phyloP scores from a whole-genome alignment of 2,113 vertebrate genomes.

The Heloderma charlesbogerti region DNA sequence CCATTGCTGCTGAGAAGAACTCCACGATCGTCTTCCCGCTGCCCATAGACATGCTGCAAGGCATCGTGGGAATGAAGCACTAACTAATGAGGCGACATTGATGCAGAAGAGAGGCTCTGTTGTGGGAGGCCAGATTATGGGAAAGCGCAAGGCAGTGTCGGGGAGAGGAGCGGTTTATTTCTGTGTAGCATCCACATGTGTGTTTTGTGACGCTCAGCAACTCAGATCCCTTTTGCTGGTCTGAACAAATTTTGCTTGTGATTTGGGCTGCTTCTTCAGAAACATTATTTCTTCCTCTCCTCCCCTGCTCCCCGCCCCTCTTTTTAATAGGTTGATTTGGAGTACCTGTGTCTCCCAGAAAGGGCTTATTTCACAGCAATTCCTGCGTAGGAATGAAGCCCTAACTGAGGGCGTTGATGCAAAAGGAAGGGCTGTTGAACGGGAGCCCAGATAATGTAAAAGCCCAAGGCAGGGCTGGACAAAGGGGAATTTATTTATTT shows the following conservation, averaged over 20 bases:
- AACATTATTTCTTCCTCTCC: no score
- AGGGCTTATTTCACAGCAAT: no score
- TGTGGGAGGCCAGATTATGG: not conserved
- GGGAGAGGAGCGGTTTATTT: not conserved
- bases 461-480: not conserved
- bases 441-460: not conserved
- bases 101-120: not conserved
- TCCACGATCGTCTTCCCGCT: conserved; percentile 93
- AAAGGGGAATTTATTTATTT: not conserved
- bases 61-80: conserved; percentile 50
- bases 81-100: rapidly evolving
- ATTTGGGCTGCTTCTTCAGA: not conserved
- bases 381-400: not conserved
- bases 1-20: conserved; percentile 90
- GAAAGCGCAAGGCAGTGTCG: not conserved
- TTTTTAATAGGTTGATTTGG: not conserved
- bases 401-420: not conserved
- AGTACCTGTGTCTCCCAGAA: not conserved
- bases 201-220: conserved; percentile 9
- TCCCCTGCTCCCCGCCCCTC: not conserved
- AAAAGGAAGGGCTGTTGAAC: not conserved
- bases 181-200: not conserved
- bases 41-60: conserved; percentile 89
- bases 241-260: conserved; percentile 18
- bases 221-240: not conserved